phyloP scores from a whole-genome alignment of 2,797 vertebrate genomes.

The Lithobates sylvaticus region DNA sequence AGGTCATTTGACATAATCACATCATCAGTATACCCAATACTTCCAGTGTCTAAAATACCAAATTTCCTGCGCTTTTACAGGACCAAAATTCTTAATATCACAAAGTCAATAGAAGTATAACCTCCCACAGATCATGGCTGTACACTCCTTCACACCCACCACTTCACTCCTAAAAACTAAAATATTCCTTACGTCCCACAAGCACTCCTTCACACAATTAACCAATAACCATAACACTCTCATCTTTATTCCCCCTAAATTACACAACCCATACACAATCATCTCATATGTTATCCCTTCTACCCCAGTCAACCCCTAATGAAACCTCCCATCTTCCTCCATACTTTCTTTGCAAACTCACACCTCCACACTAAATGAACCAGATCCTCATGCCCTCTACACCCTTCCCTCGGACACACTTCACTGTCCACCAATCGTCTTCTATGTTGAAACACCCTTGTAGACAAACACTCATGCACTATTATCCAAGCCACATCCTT shows the following conservation, averaged over 20 bases:
- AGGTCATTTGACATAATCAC: no score
- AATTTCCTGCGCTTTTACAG: neutral
- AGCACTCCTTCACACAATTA: no score
- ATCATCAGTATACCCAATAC: no score
- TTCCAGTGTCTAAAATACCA: neutral
- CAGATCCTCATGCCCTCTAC: neutral
- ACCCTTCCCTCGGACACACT: no score
- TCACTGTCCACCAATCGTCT: no score
- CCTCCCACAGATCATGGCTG: neutral
- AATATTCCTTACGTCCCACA: no score
- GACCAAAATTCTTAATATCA: neutral
- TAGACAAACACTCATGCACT: no score
- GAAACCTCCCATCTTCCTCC: neutral
- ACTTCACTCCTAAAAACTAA: neutral
- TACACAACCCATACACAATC: no score
- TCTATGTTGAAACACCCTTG: no score
- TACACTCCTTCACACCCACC: neutral
- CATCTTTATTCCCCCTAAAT: fast-evolving
- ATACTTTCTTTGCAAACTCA: neutral
- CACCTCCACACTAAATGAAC: neutral
- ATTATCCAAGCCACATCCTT: no score
- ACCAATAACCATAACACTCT: no score
- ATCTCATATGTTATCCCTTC: neutral
- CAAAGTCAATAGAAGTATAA: neutral
- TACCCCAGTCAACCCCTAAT: neutral